Evolutionary conservation across 2,888 invertebrate genomes (phyloP).

Genomic region (Microplitis manilae): DNA sequence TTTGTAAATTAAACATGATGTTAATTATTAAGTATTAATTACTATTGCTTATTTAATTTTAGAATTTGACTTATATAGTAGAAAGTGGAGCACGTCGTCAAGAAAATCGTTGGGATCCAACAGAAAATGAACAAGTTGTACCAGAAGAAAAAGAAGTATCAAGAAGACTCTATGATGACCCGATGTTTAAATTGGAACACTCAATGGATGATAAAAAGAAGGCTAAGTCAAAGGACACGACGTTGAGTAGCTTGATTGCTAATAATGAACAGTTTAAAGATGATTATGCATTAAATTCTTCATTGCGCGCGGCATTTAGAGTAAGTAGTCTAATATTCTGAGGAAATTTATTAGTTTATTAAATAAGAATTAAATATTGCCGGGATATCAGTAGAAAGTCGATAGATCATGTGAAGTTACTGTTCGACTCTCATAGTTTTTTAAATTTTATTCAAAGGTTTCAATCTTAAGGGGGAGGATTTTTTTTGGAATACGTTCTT

Average conservation of each 20-base stretch:
- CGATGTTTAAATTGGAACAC: constrained; percentile 98
- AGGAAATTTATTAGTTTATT: neutral
- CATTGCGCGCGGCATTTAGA: constrained; percentile 87
- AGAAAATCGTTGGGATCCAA: constrained; percentile 98
- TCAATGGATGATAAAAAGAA: constrained; percentile 84
- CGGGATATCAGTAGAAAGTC: too few relatives aligned
- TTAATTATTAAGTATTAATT: neutral
- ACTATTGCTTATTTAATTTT: constrained; percentile 59
- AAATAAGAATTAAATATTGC: too few relatives aligned
- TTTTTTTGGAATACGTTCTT: too few relatives aligned
- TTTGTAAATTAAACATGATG: too few relatives aligned
- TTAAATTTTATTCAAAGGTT: too few relatives aligned
- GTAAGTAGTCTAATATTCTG: constrained; percentile 73
- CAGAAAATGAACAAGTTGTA: constrained; percentile 93
- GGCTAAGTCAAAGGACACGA: constrained; percentile 81
- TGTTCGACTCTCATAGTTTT: too few relatives aligned
- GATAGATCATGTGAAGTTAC: too few relatives aligned
- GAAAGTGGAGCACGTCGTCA: constrained; percentile 95
- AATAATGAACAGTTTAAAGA: constrained; percentile 90
- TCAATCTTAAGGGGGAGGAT: too few relatives aligned
- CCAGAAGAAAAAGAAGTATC: constrained; percentile 93
- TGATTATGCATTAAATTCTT: constrained; percentile 92
- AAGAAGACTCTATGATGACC: constrained; percentile 92
- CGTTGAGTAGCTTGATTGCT: constrained; percentile 83
- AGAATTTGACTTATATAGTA: constrained; percentile 98